A percentile compares a stretch with the other conserved stretches of the same genome.
Conservation (phyloP, 2,888 invertebrate genomes). For the Eristalis tenax region DNA sequence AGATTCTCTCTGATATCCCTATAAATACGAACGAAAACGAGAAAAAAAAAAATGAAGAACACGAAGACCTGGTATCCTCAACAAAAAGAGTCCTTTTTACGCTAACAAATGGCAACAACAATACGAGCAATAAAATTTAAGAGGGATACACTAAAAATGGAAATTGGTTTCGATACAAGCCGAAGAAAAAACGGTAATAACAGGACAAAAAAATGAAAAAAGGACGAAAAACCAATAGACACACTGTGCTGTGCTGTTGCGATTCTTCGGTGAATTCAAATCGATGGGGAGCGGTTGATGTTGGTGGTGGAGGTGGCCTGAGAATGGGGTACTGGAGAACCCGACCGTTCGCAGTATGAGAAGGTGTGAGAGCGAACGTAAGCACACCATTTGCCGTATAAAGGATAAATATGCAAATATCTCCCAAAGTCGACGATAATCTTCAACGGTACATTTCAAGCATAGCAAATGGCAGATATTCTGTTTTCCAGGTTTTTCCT, state of each 20-base stretch:
- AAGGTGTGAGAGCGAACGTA: slow-evolving; percentile 70
- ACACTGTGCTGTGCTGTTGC: slow-evolving; percentile 39
- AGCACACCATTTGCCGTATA: slow-evolving; percentile 70
- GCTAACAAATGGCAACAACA: slow-evolving; percentile 70
- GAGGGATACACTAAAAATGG: slow-evolving; percentile 71
- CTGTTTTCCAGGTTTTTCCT: slow-evolving; percentile 16
- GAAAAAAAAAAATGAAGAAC: slow-evolving; percentile 2
- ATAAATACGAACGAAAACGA: slow-evolving; percentile 23
- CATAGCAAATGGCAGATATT: slow-evolving; percentile 70
- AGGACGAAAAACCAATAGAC: slow-evolving; percentile 67
- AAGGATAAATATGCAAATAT: slow-evolving; percentile 72
- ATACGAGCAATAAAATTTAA: slow-evolving; percentile 71
- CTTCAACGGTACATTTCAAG: slow-evolving; percentile 69
- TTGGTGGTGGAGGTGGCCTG: not conserved
- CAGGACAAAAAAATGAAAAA: slow-evolving; percentile 38
- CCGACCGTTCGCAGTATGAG: not conserved
- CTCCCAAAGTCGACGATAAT: slow-evolving; percentile 70
- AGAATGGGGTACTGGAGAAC: not conserved
- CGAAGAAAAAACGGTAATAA: slow-evolving; percentile 35
- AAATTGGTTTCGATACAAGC: slow-evolving; percentile 71
- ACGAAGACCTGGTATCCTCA: slow-evolving; percentile 19
- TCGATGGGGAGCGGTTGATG: not conserved
- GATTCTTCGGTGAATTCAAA: slow-evolving; percentile 29
- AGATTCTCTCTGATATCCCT: slow-evolving; percentile 38
- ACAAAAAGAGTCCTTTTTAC: slow-evolving; percentile 50